Evolutionary conservation across 2,888 invertebrate genomes (phyloP), one percentile per base, ranked within the genome.

Genomic region (Cataglyphis albicans): DNA sequence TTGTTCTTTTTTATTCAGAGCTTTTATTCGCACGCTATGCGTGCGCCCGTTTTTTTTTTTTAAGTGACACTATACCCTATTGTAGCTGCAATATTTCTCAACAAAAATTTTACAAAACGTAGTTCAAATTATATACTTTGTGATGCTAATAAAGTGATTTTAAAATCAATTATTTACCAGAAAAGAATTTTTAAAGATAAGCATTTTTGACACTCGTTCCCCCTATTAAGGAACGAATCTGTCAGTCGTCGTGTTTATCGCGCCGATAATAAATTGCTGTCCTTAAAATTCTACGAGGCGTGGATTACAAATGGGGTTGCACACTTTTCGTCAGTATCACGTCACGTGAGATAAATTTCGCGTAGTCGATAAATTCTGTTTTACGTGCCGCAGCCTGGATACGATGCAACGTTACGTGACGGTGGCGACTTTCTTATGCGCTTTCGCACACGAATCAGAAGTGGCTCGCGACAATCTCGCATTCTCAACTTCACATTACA

Each of bases 301-400:
- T 64, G 63, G 64, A 64, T 10, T 64, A 52, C n/a, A 29, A 65
- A 57, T 38, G 35, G 15, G 81, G n/a, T 12, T 74, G 65, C 74
- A 75, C 48, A 75, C 59, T 81, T 81, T 74, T 59, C 65, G 65
- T 74, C 25, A 67, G 72, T 83, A 75, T 72, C 74, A 59, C 72
- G 81, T 76, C 82, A 84, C 84, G 87, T 82, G 87, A 84, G 85
- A 88, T 88, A 85, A 85, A 82, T 84, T 75, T 70, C 57, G 73
- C 83, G 70, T 81, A 87, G 87, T 88, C 88, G 70, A 85, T 88
- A 84, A 84, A 88, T 87, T 88, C 84, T 84, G 48, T 87, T 88
- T 87, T 63, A 85, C 83, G 64, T 83, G 80, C 86, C 67, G 83
- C 82, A 85, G 81, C 83, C 82, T 76, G n/a, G 86, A 84, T 84